A percentile compares a stretch with the other conserved stretches of the same genome.
Conservation (phyloP, 1,140 invertebrate genomes). For the Ruditapes philippinarum region DNA sequence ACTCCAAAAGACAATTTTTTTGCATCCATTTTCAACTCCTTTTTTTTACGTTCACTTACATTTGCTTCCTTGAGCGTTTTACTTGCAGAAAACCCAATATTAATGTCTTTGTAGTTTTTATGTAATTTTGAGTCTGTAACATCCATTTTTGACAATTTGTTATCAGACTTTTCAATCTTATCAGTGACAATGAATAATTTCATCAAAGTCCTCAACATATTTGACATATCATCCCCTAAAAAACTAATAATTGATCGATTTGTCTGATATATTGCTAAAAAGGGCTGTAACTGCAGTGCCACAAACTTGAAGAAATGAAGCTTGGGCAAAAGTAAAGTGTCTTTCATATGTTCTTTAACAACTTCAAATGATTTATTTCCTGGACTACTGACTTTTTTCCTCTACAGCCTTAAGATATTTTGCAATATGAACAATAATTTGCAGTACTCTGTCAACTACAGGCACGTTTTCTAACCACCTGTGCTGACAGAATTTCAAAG, state of each 20-base stretch:
- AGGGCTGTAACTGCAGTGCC: constrained; percentile 44
- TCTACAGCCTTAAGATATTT: constrained; percentile 28
- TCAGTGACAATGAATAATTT: constrained; percentile 9
- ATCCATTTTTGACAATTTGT: constrained; percentile 41
- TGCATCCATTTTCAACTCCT: background rate
- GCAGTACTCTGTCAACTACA: constrained; percentile 24
- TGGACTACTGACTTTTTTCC: background rate
- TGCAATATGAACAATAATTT: background rate
- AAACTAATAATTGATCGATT: constrained; percentile 61
- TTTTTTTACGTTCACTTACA: background rate
- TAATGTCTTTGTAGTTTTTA: constrained; percentile 2
- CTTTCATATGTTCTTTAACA: background rate
- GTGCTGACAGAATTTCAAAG: constrained; percentile 46
- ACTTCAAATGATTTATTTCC: constrained; percentile 24
- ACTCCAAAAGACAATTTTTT: background rate
- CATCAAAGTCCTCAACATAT: background rate
- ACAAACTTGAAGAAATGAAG: constrained; percentile 46
- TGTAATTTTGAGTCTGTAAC: constrained; percentile 11
- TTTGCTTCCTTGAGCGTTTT: background rate
- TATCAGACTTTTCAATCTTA: background rate
- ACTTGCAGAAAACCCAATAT: constrained; percentile 3
- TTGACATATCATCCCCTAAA: constrained; percentile 33
- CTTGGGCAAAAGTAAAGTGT: constrained; percentile 16
- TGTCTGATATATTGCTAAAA: constrained; percentile 58
- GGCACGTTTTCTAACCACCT: constrained; percentile 65